phyloP scores from a whole-genome alignment of 2,797 vertebrate species.

The Peromyscus nudipes region DNA sequence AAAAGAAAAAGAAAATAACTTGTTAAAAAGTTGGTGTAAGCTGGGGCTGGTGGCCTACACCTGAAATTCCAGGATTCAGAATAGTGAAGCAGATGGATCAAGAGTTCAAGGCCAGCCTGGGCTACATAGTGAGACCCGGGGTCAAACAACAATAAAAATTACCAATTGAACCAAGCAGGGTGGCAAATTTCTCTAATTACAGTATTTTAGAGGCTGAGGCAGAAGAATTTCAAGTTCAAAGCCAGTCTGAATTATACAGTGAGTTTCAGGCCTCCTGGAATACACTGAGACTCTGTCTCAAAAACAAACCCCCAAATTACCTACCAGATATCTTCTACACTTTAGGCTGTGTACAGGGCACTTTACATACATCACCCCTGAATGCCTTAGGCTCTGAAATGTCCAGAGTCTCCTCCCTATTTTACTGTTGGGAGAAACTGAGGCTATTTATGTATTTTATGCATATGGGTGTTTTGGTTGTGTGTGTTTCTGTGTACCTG shows the following conservation, averaged over 20 bases:
- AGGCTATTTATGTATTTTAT: neutral
- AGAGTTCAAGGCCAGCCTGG: neutral
- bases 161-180: neutral
- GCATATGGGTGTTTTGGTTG: neutral
- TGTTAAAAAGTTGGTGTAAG: neutral
- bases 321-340: neutral
- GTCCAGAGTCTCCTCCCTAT: neutral
- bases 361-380: neutral
- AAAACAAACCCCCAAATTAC: neutral
- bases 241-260: neutral
- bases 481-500: neutral
- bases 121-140: neutral
- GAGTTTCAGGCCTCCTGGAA: neutral
- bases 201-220: neutral
- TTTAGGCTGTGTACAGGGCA: neutral
- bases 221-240: neutral
- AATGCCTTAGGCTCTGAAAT: neutral
- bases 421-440: slow-evolving; percentile 46
- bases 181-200: neutral
- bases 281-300: neutral
- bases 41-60: neutral
- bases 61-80: neutral
- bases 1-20: neutral
- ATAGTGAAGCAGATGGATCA: neutral
- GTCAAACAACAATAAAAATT: neutral